Percentiles rank a stretch among this genome's conserved stretches.
phyloP scores from a whole-genome alignment of 2,113 vertebrate species.

The Clupea harengus region DNA sequence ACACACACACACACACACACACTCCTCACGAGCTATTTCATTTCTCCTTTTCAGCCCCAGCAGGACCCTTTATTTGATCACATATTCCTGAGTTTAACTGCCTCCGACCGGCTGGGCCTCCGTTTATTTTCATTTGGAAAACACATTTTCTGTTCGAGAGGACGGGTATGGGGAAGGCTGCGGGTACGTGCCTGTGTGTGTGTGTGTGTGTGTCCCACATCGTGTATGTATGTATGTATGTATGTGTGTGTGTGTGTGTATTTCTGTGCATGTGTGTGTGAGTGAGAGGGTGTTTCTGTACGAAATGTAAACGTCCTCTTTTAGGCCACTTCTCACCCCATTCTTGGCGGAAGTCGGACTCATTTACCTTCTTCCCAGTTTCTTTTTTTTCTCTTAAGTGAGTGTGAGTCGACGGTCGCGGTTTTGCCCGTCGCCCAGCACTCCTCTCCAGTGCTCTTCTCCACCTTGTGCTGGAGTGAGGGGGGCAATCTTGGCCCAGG shows the following conservation, averaged over 20 bases:
- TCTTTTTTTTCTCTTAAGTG: not conserved
- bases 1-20: not conserved
- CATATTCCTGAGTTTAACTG: constrained; percentile 76
- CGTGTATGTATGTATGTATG: constrained; percentile 11
- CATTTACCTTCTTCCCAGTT: not conserved
- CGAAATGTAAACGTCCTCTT: constrained; percentile 68
- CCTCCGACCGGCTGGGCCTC: constrained; percentile 71
- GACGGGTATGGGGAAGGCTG: constrained; percentile 51
- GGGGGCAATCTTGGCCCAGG: not conserved
- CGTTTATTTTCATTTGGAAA: constrained; percentile 83
- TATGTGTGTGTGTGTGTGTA: not conserved
- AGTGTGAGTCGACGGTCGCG: not conserved
- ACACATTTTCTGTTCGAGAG: constrained; percentile 75
- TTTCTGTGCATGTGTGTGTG: not conserved
- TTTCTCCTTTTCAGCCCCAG: constrained; percentile 74
- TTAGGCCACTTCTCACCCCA: constrained; percentile 54
- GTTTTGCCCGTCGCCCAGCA: not conserved
- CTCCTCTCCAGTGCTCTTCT: not conserved
- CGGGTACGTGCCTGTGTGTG: not conserved
- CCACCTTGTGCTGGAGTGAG: not conserved
- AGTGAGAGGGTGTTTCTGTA: constrained; percentile 53
- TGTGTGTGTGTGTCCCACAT: constrained; percentile 3
- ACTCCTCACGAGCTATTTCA: constrained; percentile 72
- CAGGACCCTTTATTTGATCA: constrained; percentile 81
- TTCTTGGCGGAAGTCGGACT: constrained; percentile 12